Conservation (phyloP, 2,888 invertebrate species). For the Salticus scenicus region DNA sequence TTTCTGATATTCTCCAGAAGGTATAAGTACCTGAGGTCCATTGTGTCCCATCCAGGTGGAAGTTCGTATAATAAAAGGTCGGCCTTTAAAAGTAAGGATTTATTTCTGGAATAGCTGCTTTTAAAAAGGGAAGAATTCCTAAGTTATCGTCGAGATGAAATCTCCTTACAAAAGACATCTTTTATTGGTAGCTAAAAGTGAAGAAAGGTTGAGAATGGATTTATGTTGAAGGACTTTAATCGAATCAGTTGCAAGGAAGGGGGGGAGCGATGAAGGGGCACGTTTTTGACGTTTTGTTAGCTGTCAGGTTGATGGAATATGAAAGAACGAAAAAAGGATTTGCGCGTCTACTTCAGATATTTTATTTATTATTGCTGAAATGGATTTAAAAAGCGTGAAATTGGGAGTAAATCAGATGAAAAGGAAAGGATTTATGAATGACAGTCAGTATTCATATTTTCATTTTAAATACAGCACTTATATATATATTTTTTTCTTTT, state of each 20-base stretch:
- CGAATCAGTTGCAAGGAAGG: neutral
- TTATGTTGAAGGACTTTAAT: neutral
- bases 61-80: neutral
- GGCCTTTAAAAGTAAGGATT: neutral
- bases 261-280: too few species aligned
- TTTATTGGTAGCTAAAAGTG: neutral
- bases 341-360: too few species aligned
- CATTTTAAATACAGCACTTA: too few species aligned
- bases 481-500: too few species aligned
- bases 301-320: neutral
- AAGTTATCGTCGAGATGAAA: neutral
- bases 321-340: too few species aligned
- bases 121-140: neutral
- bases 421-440: too few species aligned
- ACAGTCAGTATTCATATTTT: too few species aligned
- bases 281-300: neutral
- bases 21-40: neutral
- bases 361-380: too few species aligned
- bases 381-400: too few species aligned
- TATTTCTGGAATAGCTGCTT: neutral
- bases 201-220: slow-evolving; percentile 1
- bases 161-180: neutral
- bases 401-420: too few species aligned
- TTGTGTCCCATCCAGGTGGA: neutral
- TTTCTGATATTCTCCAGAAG: neutral